phyloP scores from a whole-genome alignment of 2,888 invertebrate genomes.

The Drosophila mettleri region DNA sequence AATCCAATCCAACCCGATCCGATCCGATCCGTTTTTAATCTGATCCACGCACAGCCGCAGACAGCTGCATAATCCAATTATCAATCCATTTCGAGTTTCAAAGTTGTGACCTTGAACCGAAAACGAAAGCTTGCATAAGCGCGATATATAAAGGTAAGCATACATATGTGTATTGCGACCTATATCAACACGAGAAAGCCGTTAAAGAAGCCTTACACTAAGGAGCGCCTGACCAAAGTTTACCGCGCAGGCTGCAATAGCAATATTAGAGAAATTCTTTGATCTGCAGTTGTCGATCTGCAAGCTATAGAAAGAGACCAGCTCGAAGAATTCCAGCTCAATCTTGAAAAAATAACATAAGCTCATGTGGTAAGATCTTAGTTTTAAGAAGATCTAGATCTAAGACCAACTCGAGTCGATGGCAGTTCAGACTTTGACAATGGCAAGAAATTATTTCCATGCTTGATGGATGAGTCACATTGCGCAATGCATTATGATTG shows the following conservation, averaged over 20 bases:
- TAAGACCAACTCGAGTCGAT: no score
- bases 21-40: conserved; percentile 15
- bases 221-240: not conserved
- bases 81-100: conserved; percentile 13
- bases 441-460: not conserved
- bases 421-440: no score
- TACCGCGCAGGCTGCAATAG: not conserved
- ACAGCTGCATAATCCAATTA: conserved; percentile 29
- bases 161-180: conserved; percentile 39
- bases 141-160: not conserved
- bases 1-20: conserved; percentile 3
- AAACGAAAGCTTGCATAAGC: conserved; percentile 14
- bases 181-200: conserved; percentile 62
- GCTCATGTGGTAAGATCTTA: no score
- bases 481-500: not conserved
- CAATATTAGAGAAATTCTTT: no score
- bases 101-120: conserved; percentile 56
- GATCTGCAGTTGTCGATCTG: no score
- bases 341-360: no score
- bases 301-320: no score
- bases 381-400: no score
- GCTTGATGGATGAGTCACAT: not conserved
- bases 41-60: conserved; percentile 18
- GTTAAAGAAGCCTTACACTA: not conserved
- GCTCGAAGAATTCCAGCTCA: no score